Base-by-base conservation (phyloP, 2,113 vertebrate species). In the Corythoichthys haematopterus region DNA sequence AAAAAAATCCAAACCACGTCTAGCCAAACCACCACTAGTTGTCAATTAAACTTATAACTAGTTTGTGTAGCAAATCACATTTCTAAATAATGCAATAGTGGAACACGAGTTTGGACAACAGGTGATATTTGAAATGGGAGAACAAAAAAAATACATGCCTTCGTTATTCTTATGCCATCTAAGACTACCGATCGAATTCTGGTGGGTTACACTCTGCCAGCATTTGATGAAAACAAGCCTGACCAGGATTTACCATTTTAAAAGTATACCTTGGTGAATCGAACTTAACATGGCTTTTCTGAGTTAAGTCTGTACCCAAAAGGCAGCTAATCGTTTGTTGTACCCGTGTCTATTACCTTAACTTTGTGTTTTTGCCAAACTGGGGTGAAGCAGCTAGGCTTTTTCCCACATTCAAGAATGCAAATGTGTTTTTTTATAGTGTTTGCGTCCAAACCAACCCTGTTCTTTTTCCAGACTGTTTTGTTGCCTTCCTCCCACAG, bases 401-500 rank as follows among this genome's bases (percentile, higher is more conserved):
- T 81, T 85, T 62, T 62, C 59, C 84, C 85, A 84, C 81, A 84
- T 77, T 79, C 46, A 71, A 65, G 35, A 77, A 68, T 71, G 37
- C 65, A 40, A 78, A 76, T 81, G 58, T 70, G 57, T 72, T 65
- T 78, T 65, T 78, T 69, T 72, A 5, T 46, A 45, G 59, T 66
- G 76, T 78, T 77, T 66, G 65, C 82, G 72, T 69, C 71, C 68
- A 70, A 69, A 66, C 64, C 4, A 8, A 76, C 79, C 35, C 77
- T 2, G 74, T 72, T 80, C 64, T 79, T 56, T 77, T 74, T 82
- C 74, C 71, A 84, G 79, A 80, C 78, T 69, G 63, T 75, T 74
- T 80, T 80, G 70, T 87, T 43, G 45, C 52, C 79, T 85, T 81
- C 70, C 81, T 88, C 75, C 71, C 84, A 80, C 78, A 79, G 71